A percentile compares a stretch with the other conserved stretches of the same genome.
Evolutionary conservation across 2,888 invertebrate species (phyloP).

Genomic region (Sphinx pinastri): DNA sequence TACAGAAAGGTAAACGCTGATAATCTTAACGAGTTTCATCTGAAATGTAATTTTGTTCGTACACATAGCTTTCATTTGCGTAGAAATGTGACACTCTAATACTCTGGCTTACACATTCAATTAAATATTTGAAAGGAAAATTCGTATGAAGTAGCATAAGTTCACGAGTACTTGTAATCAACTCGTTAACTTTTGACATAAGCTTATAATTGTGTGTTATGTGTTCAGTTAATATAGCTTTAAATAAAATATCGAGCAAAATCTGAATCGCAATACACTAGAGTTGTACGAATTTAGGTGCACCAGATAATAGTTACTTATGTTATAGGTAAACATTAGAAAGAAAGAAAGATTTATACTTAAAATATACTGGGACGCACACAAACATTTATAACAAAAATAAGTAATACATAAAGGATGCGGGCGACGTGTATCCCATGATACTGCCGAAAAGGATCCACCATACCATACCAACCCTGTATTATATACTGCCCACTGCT

Average conservation of each 20-base stretch:
- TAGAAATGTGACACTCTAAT: neutral
- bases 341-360: no score
- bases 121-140: constrained; percentile 12
- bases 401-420: no score
- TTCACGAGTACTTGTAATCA: neutral
- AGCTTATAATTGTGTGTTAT: neutral
- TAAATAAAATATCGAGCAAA: neutral
- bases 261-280: no score
- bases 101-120: neutral
- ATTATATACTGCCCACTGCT: no score
- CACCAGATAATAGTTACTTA: no score
- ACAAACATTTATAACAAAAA: no score
- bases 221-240: neutral
- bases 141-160: neutral
- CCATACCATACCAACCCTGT: no score
- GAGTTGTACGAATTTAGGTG: no score
- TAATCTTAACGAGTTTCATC: neutral
- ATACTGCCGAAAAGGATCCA: no score
- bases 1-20: neutral
- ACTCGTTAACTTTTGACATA: neutral
- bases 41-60: constrained; percentile 1
- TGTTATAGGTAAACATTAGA: no score
- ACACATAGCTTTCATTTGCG: neutral
- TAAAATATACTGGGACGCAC: no score
- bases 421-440: no score